phyloP scores from a whole-genome alignment of 2,888 invertebrate genomes.

The Rhabditoides inermis region DNA sequence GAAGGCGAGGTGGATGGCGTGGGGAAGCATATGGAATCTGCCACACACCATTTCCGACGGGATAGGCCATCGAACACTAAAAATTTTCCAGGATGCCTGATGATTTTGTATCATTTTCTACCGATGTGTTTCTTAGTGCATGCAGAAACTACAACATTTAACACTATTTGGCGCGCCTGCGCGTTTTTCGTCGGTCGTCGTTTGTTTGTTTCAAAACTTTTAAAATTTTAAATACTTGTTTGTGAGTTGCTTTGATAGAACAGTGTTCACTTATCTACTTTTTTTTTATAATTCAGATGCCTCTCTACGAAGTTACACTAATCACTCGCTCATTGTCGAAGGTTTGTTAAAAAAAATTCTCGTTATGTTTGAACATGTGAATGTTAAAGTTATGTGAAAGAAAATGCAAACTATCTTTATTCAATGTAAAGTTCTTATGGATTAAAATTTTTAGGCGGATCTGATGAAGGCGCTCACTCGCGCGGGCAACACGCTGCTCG shows the following conservation, averaged over 20 bases:
- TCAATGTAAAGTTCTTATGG: not conserved
- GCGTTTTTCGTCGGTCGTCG: too few species aligned
- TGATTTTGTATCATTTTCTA: too few species aligned
- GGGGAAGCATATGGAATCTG: too few species aligned
- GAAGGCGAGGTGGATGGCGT: too few species aligned
- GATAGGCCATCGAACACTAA: too few species aligned
- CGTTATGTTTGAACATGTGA: not conserved
- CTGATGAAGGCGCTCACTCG: constrained; percentile 38
- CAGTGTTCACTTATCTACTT: not conserved
- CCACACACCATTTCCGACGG: too few species aligned
- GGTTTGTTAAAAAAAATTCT: constrained; percentile 11
- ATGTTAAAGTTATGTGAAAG: not conserved
- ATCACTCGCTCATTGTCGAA: constrained; percentile 43
- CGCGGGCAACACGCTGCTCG: constrained; percentile 40
- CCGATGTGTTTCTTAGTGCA: too few species aligned
- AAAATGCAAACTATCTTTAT: not conserved
- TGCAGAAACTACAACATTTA: too few species aligned
- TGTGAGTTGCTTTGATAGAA: not conserved
- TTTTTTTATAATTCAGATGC: constrained; percentile 27
- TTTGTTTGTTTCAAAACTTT: not conserved
- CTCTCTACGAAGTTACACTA: constrained; percentile 44
- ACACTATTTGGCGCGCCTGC: too few species aligned
- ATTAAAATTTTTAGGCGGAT: constrained; percentile 26
- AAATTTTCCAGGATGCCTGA: too few species aligned
- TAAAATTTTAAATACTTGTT: not conserved